These are phyloP conservation scores for Benthochromis sp. DNA, from an alignment of 2,113 vertebrate genomes.

Conservation along the genomic window DNA sequence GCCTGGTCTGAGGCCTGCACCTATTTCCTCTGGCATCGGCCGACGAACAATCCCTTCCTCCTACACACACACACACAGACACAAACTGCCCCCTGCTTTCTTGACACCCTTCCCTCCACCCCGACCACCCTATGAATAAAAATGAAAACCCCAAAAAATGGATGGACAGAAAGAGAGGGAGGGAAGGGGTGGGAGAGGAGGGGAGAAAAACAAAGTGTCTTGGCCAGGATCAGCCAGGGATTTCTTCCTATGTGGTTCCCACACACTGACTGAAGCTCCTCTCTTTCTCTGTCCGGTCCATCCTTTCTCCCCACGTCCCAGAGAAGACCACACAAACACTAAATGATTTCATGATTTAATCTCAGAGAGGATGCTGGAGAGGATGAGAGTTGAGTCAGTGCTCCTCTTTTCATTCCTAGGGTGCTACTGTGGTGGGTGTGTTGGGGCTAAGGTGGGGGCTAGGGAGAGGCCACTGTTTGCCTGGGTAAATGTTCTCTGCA, in stretches of 20 bases:
- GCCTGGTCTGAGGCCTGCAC: conserved; percentile 87
- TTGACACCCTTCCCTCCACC: conserved; percentile 64
- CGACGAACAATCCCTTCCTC: conserved; percentile 56
- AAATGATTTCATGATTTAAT: conserved; percentile 54
- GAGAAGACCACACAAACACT: conserved; percentile 94
- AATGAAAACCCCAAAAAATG: conserved; percentile 81
- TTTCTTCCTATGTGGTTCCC: conserved; percentile 90
- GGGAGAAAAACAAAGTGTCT: conserved; percentile 65
- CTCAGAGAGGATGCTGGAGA: conserved; percentile 9
- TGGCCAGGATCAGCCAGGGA: conserved; percentile 80
- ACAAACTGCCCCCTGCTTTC: conserved; percentile 49
- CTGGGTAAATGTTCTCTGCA: conserved; percentile 48
- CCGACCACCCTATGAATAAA: conserved; percentile 82
- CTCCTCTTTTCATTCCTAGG: conserved; percentile 6
- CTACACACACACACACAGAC: conserved; percentile 20
- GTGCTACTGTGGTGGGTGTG: conserved; percentile 3
- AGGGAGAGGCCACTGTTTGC: conserved; percentile 36
- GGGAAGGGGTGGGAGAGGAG: conserved; percentile 50
- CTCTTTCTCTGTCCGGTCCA: conserved; percentile 15
- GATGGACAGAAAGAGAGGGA: conserved; percentile 65
- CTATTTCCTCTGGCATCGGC: conserved; percentile 88
- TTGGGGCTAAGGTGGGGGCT: neutral
- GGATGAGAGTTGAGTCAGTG: conserved; percentile 36
- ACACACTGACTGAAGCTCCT: conserved; percentile 84
- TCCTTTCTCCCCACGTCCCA: conserved; percentile 38